phyloP scores from a whole-genome alignment of 2,113 vertebrate genomes.

The Labeo rohita region DNA sequence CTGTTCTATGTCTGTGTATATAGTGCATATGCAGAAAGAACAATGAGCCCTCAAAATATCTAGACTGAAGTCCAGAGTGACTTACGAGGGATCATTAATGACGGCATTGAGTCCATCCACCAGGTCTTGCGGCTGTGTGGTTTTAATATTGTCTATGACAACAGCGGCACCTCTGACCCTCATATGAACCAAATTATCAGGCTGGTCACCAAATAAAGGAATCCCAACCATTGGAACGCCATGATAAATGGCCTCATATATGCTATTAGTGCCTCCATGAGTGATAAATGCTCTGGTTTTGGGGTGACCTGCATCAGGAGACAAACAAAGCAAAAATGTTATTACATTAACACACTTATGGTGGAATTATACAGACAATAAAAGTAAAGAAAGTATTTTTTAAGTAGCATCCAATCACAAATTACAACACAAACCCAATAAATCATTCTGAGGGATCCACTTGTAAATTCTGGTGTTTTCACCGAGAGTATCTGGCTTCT shows the following conservation, averaged over 20 bases:
- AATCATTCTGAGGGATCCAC: slow-evolving; percentile 90
- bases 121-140: slow-evolving; percentile 75
- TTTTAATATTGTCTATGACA: slow-evolving; percentile 70
- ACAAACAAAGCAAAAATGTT: too few relatives aligned
- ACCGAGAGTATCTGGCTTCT: slow-evolving; percentile 78
- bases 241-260: slow-evolving; percentile 94
- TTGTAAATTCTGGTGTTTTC: slow-evolving; percentile 81
- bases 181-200: slow-evolving; percentile 58
- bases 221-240: slow-evolving; percentile 88
- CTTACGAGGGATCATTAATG: slow-evolving; percentile 74
- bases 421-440: slow-evolving; percentile 76
- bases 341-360: too few relatives aligned
- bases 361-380: too few relatives aligned
- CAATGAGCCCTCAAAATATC: too few relatives aligned
- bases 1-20: not conserved
- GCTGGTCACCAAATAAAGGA: slow-evolving; percentile 64
- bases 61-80: too few relatives aligned
- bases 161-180: slow-evolving; percentile 82
- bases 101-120: slow-evolving; percentile 77
- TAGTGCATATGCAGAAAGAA: not conserved
- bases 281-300: slow-evolving; percentile 89
- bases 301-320: slow-evolving; percentile 79
- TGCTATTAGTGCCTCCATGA: slow-evolving; percentile 90
- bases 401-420: too few relatives aligned
- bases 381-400: too few relatives aligned